Base-by-base conservation (phyloP, 2,797 vertebrate genomes). In the Apogon hyalosoma region DNA sequence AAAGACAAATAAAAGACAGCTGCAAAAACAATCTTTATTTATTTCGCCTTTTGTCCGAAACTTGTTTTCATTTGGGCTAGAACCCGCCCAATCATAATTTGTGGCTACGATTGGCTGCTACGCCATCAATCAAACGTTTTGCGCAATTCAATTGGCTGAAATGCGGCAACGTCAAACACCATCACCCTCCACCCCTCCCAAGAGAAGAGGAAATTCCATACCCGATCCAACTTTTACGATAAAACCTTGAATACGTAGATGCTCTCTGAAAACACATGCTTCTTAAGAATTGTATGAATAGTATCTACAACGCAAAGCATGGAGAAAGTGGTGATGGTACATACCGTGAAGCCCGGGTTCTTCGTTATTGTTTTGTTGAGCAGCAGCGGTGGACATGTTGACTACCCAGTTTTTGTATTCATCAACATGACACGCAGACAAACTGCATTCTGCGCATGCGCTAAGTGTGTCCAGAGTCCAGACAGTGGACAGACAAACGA, bases 301-400 rank as follows among this genome's bases (percentile, higher is more conserved):
- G 6, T 6, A 1, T 7, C 4, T 43, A 48, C 3, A 0, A 3
- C 1, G 4, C 1, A 14, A 18, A 28, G 57, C 3, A 0, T 8
- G 24, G 14, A 2, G 14, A 10, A 11, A 11, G 0, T 0, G 14
- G 15, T 16, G 65, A 5, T 2, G 10, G 41, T 40, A 81, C 90
- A 65, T 90, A 95, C 94, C 94, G 77, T 95, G 92, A 43, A 95
- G 92, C 16, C 83, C 93, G 14, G 91, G 87, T 63, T 93, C 94
- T 59, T 93, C 93, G 88, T 93, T 94, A 89, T 94, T 94, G 90
- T 94, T 94, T 50, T 80, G 90, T 50, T 80, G 90, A 92, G 93
- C 91, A 86, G 92, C 90, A 73, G 90, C 84, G 84, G 91, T 85
- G 66, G 93, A 94, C 94, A 94, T 94, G 90, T 93, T 94, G 88